Conservation (phyloP, 2,113 vertebrate species). For the Epinephelus cyanopodus region DNA sequence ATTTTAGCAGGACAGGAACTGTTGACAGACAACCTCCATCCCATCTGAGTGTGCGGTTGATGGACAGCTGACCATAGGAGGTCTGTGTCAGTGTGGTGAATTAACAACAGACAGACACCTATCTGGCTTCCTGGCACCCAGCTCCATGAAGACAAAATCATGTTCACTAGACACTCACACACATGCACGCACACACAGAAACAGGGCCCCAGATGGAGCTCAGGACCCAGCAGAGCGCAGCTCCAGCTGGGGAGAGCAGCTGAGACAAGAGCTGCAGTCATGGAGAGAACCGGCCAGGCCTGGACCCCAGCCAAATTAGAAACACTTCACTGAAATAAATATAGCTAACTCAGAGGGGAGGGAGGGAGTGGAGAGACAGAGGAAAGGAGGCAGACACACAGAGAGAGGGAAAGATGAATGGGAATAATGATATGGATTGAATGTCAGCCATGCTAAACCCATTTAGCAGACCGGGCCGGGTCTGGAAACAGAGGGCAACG, state of each 20-base stretch:
- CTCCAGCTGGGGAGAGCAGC: conserved; percentile 88
- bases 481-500: conserved; percentile 49
- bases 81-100: conserved; percentile 51
- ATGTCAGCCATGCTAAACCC: conserved; percentile 66
- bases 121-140: conserved; percentile 48
- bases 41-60: conserved; percentile 56
- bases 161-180: conserved; percentile 41
- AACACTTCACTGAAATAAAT: conserved; percentile 87
- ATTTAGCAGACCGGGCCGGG: conserved; percentile 52
- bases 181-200: conserved; percentile 38
- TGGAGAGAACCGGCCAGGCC: conserved; percentile 81
- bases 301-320: conserved; percentile 85
- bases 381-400: conserved; percentile 41
- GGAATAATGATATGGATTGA: conserved; percentile 68
- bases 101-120: conserved; percentile 62
- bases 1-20: conserved; percentile 40
- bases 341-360: conserved; percentile 76
- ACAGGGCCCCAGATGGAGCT: conserved; percentile 85
- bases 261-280: conserved; percentile 87
- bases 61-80: conserved; percentile 58
- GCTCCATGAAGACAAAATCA: conserved; percentile 53
- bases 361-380: conserved; percentile 34
- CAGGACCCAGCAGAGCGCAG: conserved; percentile 81
- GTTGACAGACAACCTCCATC: conserved; percentile 53
- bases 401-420: conserved; percentile 43